Evolutionary conservation across 1,140 invertebrate species (phyloP).

Genomic region (Anastrepha ludens): DNA sequence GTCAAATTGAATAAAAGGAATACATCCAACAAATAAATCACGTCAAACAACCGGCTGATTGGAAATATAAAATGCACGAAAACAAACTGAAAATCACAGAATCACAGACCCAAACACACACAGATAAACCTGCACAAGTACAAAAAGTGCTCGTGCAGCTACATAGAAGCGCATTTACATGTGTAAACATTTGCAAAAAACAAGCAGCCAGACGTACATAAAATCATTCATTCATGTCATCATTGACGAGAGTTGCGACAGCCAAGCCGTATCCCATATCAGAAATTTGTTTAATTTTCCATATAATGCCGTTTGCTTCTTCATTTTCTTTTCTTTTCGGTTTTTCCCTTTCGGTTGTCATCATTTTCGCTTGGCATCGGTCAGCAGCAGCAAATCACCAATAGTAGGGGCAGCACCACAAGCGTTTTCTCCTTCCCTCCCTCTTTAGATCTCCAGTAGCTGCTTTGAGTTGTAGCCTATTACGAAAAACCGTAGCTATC

Average conservation of each 20-base stretch:
- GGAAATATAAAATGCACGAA: not conserved
- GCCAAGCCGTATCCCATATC: not conserved
- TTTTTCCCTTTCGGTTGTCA: not conserved
- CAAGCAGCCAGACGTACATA: not conserved
- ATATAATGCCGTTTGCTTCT: not conserved
- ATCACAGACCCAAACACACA: not conserved
- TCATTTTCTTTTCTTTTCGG: not conserved
- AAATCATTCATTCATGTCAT: not conserved
- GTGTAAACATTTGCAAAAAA: conserved; percentile 5
- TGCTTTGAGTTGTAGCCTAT: not conserved
- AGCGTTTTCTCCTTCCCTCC: not conserved
- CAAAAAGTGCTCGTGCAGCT: not conserved
- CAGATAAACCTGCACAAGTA: not conserved
- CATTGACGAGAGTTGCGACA: not conserved
- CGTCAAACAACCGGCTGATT: not conserved
- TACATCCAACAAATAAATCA: not conserved
- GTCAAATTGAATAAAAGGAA: too few relatives aligned
- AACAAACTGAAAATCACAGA: not conserved
- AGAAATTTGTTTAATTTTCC: not conserved
- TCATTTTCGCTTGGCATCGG: not conserved
- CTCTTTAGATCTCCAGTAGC: too few relatives aligned
- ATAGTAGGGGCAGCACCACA: not conserved
- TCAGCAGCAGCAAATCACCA: not conserved
- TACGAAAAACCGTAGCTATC: not conserved
- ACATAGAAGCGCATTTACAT: conserved; percentile 45